These are phyloP conservation scores for Pheosia tremula DNA, from an alignment of 2,888 invertebrate genomes.

Conservation along the genomic window DNA sequence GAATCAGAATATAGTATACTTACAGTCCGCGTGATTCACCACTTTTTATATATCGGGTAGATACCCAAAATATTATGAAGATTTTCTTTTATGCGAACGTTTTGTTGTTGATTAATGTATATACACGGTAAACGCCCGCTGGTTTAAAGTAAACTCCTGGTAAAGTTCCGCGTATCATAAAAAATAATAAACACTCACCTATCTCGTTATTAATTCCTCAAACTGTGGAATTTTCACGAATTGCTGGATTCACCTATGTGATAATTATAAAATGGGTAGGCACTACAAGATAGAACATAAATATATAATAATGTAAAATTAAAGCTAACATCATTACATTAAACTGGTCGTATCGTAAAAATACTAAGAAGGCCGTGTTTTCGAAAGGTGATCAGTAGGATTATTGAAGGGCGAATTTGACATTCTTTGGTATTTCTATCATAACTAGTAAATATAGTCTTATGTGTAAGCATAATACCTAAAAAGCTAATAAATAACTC, in stretches of 20 bases:
- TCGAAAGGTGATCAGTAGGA: neutral
- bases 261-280: neutral
- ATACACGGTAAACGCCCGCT: conserved; percentile 30
- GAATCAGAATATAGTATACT: too few species aligned
- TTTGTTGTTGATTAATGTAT: conserved; percentile 27
- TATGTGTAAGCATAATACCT: neutral
- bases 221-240: conserved; percentile 20
- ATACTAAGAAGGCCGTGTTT: neutral
- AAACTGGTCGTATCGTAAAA: too few species aligned
- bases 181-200: conserved; percentile 26
- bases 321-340: too few species aligned
- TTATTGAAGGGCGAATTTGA: neutral
- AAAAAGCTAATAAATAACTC: neutral
- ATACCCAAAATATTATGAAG: conserved; percentile 24
- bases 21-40: conserved; percentile 23
- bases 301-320: too few species aligned
- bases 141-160: conserved; percentile 35
- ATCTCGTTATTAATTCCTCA: conserved; percentile 23
- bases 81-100: conserved; percentile 32
- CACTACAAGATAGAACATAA: too few species aligned
- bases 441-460: neutral
- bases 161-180: conserved; percentile 30
- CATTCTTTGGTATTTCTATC: neutral
- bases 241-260: neutral
- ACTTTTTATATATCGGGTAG: conserved; percentile 6